Evolutionary conservation across 2,797 vertebrate species (phyloP), one percentile per base, ranked within the genome.

Genomic region (Falco rusticolus): DNA sequence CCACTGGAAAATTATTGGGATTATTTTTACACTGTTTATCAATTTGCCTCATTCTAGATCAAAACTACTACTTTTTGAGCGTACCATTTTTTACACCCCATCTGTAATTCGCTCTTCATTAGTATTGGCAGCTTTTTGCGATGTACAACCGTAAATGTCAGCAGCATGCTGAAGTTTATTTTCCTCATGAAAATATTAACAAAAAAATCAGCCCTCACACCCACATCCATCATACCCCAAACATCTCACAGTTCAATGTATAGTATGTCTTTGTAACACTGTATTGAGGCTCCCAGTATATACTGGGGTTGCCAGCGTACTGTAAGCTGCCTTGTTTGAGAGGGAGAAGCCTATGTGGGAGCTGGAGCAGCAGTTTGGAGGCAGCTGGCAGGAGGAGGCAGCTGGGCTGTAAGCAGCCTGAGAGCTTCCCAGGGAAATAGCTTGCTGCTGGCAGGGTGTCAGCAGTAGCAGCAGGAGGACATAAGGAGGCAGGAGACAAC

Each of bases 391-490:
- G 87, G 33, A 45, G 1, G 11, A 84, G 77, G 66, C 90, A 88
- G 72, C 79, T 75, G 91, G 76, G 43, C 41, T 69, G 39, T n/a
- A 26, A 81, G 65, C 91, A 91, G 79, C 72, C 87, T 45, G 39
- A 74, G 39, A 82, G 47, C 90, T 87, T 89, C 87, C 50, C 51
- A 34, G 64, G 61, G 33, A 90, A 94, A 88, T 63, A 6, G 48
- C 43, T 75, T 68, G 81, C 63, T 76, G 69, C 90, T 96, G 96
- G 83, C 94, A 90, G 69, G 29, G 54, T 22, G 54, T 39, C 83
- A 84, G 80, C n/a, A 82, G 90, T n/a, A 85, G 79, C 89, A 86
- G 87, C 68, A 93, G 89, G 86, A 90, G 56, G 63, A 68, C 93
- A 92, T 77, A 34, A 91, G 86, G 83, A 94, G 48, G 37, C 80